These are phyloP conservation scores for Lacanobia wlatinum DNA, from an alignment of 2,888 invertebrate species.

Conservation along the genomic window DNA sequence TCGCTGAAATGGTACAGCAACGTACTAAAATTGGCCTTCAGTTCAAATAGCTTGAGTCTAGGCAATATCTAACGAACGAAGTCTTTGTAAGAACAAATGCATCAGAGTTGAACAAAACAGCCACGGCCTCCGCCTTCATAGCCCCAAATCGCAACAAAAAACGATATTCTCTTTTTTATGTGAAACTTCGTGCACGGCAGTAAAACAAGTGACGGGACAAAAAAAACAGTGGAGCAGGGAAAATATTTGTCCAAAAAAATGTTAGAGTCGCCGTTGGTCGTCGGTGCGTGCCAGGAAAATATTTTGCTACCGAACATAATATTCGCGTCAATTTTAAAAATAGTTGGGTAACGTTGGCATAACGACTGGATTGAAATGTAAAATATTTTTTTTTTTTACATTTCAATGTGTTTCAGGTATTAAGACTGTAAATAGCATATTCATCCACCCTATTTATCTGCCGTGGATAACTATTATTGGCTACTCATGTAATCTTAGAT, in stretches of 20 bases:
- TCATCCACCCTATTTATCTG: too few relatives aligned
- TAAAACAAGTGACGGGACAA: conserved; percentile 62
- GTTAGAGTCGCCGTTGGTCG: conserved; percentile 19
- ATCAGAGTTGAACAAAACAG: neutral
- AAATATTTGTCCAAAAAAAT: conserved; percentile 61
- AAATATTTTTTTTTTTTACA: conserved; percentile 6
- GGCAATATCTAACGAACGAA: neutral
- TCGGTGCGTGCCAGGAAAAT: conserved; percentile 38
- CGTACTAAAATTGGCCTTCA: too few relatives aligned
- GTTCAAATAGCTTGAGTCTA: neutral
- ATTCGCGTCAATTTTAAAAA: conserved; percentile 28
- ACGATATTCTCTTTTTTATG: conserved; percentile 56
- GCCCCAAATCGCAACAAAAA: conserved; percentile 58
- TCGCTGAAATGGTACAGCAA: too few relatives aligned
- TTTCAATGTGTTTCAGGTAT: too few relatives aligned
- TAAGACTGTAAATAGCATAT: too few relatives aligned
- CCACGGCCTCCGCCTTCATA: conserved; percentile 18
- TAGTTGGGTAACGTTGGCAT: conserved; percentile 4
- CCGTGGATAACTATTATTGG: too few relatives aligned
- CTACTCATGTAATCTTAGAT: too few relatives aligned
- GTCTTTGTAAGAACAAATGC: neutral
- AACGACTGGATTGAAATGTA: conserved; percentile 12
- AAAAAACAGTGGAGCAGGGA: conserved; percentile 54
- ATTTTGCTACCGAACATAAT: conserved; percentile 40
- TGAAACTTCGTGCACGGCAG: conserved; percentile 55